Evolutionary conservation across 2,797 vertebrate genomes (phyloP).

Genomic region (Argentina silus): DNA sequence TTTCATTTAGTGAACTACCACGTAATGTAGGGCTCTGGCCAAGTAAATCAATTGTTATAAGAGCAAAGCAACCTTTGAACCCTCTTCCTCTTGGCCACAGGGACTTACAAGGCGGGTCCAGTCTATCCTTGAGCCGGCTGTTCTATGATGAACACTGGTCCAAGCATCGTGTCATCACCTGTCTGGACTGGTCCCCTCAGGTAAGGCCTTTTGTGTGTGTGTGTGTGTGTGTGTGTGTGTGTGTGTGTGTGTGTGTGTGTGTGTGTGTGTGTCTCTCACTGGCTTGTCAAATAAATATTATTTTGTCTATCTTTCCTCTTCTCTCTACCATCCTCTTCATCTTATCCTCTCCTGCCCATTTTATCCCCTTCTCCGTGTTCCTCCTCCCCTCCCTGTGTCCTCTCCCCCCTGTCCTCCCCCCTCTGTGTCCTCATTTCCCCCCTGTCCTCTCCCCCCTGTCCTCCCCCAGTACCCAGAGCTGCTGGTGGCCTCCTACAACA

Average conservation of each 20-base stretch:
- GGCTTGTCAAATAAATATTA: too few species aligned
- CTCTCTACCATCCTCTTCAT: conserved; percentile 1
- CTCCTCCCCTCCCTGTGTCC: neutral
- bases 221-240: conserved; percentile 7
- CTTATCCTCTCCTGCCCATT: conserved; percentile 14
- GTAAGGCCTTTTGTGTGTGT: conserved; percentile 67
- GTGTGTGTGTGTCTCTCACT: neutral
- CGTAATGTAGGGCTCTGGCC: too few species aligned
- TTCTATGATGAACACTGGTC: conserved; percentile 98
- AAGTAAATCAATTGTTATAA: neutral
- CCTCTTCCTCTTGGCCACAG: conserved; percentile 48
- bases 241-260: conserved; percentile 4
- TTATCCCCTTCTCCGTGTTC: neutral
- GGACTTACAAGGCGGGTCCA: conserved; percentile 85
- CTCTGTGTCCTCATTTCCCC: neutral
- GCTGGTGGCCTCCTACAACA: conserved; percentile 97
- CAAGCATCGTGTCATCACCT: conserved; percentile 95
- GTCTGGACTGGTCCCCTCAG: conserved; percentile 97
- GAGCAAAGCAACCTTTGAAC: conserved; percentile 23
- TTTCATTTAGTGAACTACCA: neutral
- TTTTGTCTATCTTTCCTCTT: too few species aligned
- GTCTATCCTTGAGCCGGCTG: conserved; percentile 89
- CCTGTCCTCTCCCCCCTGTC: conserved; percentile 9
- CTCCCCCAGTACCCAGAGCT: conserved; percentile 89
- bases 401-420: conserved; percentile 33